phyloP scores from a whole-genome alignment of 2,797 vertebrate species.

The Leucoraja ocellata region DNA sequence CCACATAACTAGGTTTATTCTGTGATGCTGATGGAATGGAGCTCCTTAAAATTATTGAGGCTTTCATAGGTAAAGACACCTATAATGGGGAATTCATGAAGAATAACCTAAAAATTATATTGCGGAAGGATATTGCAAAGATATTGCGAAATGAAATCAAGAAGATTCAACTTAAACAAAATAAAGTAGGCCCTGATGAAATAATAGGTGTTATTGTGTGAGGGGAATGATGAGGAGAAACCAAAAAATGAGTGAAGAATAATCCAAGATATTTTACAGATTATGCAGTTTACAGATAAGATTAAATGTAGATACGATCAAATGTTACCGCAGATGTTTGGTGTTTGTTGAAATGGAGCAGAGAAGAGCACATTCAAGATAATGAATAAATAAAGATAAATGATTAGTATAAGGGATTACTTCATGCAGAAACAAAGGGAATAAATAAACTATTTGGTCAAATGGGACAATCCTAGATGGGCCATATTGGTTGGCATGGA shows the following conservation, averaged over 20 bases:
- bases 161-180: not conserved
- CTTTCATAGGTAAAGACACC: no score
- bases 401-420: not conserved
- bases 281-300: not conserved
- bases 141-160: not conserved
- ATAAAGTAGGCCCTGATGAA: not conserved
- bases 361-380: not conserved
- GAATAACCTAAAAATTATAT: not conserved
- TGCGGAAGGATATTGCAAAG: no score
- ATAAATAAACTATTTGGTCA: not conserved
- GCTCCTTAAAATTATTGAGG: no score
- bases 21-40: no score
- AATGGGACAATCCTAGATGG: no score
- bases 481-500: no score
- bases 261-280: not conserved
- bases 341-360: not conserved
- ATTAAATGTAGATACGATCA: not conserved
- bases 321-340: not conserved
- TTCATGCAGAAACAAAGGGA: not conserved
- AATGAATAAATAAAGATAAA: no score
- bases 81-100: no score
- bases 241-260: not conserved
- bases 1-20: not conserved
- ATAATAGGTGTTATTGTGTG: not conserved
- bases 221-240: not conserved